Conservation (phyloP, 2,113 vertebrate genomes). For the Struthio camelus region DNA sequence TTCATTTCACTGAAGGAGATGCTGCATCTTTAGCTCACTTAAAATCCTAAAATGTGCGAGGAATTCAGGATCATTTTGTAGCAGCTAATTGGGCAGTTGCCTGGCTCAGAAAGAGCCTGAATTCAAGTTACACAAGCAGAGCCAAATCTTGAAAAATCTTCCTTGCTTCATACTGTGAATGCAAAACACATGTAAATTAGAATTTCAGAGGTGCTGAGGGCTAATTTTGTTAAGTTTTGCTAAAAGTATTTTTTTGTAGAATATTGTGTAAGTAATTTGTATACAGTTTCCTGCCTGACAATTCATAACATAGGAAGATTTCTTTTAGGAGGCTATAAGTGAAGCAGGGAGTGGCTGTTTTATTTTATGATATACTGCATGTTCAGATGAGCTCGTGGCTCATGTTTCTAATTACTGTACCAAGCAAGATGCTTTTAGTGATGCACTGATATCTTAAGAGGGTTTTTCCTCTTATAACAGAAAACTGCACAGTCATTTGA, state of each 20-base stretch:
- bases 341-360: not conserved
- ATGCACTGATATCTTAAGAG: not conserved
- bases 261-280: not conserved
- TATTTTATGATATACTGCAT: not conserved
- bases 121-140: not conserved
- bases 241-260: not conserved
- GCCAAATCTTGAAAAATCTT: not conserved
- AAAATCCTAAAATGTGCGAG: not conserved
- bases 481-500: not conserved
- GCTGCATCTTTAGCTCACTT: not conserved
- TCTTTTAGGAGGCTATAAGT: not conserved
- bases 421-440: conserved; percentile 8
- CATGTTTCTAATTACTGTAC: not conserved
- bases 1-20: not conserved
- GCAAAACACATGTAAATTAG: not conserved
- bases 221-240: not conserved
- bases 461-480: not conserved
- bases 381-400: not conserved
- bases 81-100: not conserved
- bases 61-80: not conserved
- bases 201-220: not conserved
- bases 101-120: not conserved
- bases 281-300: not conserved
- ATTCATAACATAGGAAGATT: not conserved
- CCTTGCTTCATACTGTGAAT: not conserved